Evolutionary conservation across 1,140 invertebrate genomes (phyloP).

Genomic region (Drosophila tristis): DNA sequence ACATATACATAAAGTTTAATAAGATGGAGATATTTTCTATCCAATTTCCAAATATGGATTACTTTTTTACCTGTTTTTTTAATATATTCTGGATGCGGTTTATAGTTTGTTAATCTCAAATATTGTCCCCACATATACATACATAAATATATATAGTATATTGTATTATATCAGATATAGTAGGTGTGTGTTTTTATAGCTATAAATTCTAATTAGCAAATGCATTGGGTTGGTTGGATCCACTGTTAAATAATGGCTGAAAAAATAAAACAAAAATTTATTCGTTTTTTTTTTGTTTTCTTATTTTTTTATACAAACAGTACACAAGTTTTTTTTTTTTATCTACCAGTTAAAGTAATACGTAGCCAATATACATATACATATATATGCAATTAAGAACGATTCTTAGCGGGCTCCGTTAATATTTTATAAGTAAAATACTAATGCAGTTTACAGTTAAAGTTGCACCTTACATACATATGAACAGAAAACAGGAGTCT

Average conservation of each 20-base stretch:
- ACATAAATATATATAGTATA: slow-evolving; percentile 38
- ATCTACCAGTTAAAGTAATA: slow-evolving; percentile 45
- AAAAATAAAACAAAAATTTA: slow-evolving; percentile 45
- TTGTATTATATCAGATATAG: slow-evolving; percentile 27
- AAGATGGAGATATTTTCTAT: not conserved
- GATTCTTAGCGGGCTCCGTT: slow-evolving; percentile 24
- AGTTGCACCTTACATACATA: slow-evolving; percentile 36
- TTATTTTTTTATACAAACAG: slow-evolving; percentile 53
- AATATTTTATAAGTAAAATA: slow-evolving; percentile 55
- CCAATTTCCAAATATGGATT: not conserved
- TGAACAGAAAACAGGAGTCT: slow-evolving; percentile 34
- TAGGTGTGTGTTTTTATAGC: slow-evolving; percentile 44
- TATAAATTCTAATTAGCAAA: slow-evolving; percentile 59
- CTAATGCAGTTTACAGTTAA: slow-evolving; percentile 53
- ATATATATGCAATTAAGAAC: slow-evolving; percentile 51
- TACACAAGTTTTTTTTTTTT: slow-evolving; percentile 51
- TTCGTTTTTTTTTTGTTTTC: slow-evolving; percentile 50
- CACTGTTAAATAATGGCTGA: slow-evolving; percentile 29
- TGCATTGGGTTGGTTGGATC: slow-evolving; percentile 57
- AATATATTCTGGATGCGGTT: slow-evolving; percentile 47
- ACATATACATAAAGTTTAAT: not conserved
- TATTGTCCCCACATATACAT: slow-evolving; percentile 70
- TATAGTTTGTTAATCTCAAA: slow-evolving; percentile 52
- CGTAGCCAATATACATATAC: slow-evolving; percentile 50
- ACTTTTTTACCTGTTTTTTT: slow-evolving; percentile 49